Conservation (phyloP, 1,140 invertebrate genomes). For the Drosophila ironensis region DNA sequence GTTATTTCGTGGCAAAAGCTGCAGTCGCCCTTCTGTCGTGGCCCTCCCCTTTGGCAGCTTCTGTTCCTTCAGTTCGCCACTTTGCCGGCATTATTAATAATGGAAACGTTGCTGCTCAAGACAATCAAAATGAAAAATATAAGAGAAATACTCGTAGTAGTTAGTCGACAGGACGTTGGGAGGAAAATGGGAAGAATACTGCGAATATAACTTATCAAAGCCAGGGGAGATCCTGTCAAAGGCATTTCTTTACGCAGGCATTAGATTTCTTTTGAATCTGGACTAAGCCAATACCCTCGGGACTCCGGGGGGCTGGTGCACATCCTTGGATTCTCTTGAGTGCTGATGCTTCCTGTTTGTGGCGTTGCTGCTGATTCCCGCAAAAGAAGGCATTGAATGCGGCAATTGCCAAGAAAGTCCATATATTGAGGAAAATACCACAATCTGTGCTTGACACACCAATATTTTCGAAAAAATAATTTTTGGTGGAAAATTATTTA, state of each 20-base stretch:
- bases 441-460: too few relatives aligned
- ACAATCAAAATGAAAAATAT: constrained; percentile 19
- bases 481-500: too few relatives aligned
- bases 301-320: background rate
- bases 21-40: background rate
- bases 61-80: background rate
- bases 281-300: constrained; percentile 9
- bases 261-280: constrained; percentile 19
- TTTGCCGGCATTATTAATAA: constrained; percentile 21
- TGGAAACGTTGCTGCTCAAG: constrained; percentile 10
- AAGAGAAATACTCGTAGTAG: background rate
- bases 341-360: constrained; percentile 13
- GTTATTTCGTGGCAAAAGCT: constrained; percentile 67
- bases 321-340: constrained; percentile 1
- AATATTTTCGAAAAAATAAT: too few relatives aligned
- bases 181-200: constrained; percentile 1
- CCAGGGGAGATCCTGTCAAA: constrained; percentile 55
- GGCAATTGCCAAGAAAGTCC: background rate
- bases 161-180: too few relatives aligned
- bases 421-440: too few relatives aligned
- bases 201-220: too few relatives aligned
- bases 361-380: too few relatives aligned
- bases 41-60: background rate
- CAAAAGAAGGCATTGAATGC: too few relatives aligned
- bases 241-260: constrained; percentile 27